Conservation (phyloP, 2,888 invertebrate species). For the Drosophila ustulata region DNA sequence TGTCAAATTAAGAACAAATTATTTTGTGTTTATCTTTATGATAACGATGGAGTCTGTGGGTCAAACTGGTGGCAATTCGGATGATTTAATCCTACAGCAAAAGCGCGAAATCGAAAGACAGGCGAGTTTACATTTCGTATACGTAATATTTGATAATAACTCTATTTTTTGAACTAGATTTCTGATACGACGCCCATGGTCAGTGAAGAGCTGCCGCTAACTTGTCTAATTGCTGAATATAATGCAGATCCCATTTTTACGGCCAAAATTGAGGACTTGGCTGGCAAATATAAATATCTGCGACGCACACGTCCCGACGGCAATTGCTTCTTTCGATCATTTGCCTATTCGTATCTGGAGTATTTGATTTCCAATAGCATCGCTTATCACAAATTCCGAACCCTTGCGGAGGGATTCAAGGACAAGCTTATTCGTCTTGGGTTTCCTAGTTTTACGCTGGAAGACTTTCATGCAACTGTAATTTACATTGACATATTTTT, state of each 20-base stretch:
- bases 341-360: conserved; percentile 97
- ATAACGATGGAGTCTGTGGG: conserved; percentile 72
- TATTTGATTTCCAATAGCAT: conserved; percentile 92
- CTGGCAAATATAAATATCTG: conserved; percentile 92
- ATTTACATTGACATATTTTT: conserved; percentile 4
- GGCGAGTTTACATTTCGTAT: conserved; percentile 85
- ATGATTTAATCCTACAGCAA: conserved; percentile 96
- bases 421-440: conserved; percentile 95
- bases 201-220: conserved; percentile 91
- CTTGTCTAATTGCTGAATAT: conserved; percentile 93
- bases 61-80: conserved; percentile 77
- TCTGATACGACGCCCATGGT: conserved; percentile 93
- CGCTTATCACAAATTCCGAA: conserved; percentile 93
- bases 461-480: conserved; percentile 98
- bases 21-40: conserved; percentile 9
- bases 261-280: conserved; percentile 92
- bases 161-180: conserved; percentile 87
- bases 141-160: background rate
- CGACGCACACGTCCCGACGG: conserved; percentile 98
- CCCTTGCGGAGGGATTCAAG: conserved; percentile 94
- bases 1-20: conserved; percentile 23
- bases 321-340: conserved; percentile 98
- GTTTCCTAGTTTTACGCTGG: conserved; percentile 98
- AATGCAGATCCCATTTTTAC: conserved; percentile 93
- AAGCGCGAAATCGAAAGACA: conserved; percentile 97